A percentile compares a stretch with the other conserved stretches of the same genome.
phyloP scores from a whole-genome alignment of 2,888 invertebrate species.

The Oxyscelio sp. region DNA sequence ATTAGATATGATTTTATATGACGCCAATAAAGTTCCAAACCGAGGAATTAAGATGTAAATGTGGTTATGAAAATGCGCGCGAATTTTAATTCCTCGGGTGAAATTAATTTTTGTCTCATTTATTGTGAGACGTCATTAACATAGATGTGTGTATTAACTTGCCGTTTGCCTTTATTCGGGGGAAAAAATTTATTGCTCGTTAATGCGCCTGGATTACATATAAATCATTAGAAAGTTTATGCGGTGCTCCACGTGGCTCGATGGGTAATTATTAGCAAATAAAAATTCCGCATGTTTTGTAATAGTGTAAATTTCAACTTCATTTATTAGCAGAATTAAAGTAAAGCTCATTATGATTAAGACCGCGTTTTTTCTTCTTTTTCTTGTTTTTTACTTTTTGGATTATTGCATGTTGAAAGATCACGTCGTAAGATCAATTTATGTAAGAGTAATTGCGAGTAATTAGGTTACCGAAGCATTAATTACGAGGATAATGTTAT shows the following conservation, averaged over 20 bases:
- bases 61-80: constrained; percentile 7
- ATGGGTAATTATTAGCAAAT: constrained; percentile 34
- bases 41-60: constrained; percentile 31
- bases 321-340: constrained; percentile 55
- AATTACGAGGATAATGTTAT: constrained; percentile 52
- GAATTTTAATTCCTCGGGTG: constrained; percentile 20
- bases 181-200: constrained; percentile 45
- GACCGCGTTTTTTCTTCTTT: constrained; percentile 56
- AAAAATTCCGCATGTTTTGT: constrained; percentile 59
- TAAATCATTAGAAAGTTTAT: constrained; percentile 65
- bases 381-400: constrained; percentile 70
- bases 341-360: constrained; percentile 55
- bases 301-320: constrained; percentile 45
- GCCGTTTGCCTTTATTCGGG: constrained; percentile 34
- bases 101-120: constrained; percentile 46
- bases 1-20: neutral
- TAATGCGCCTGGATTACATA: constrained; percentile 42
- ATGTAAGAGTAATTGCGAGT: constrained; percentile 58
- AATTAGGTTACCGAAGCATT: constrained; percentile 61
- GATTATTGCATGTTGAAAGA: constrained; percentile 66
- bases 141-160: constrained; percentile 17
- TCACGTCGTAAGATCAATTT: constrained; percentile 59
- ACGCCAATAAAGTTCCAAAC: neutral
- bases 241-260: constrained; percentile 24
- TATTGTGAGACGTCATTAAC: constrained; percentile 17